Evolutionary conservation across 35 echinoderm and acorn worm genomes (phyloP), one percentile per base, ranked within the genome.

Genomic region (Lytechinus variegatus): DNA sequence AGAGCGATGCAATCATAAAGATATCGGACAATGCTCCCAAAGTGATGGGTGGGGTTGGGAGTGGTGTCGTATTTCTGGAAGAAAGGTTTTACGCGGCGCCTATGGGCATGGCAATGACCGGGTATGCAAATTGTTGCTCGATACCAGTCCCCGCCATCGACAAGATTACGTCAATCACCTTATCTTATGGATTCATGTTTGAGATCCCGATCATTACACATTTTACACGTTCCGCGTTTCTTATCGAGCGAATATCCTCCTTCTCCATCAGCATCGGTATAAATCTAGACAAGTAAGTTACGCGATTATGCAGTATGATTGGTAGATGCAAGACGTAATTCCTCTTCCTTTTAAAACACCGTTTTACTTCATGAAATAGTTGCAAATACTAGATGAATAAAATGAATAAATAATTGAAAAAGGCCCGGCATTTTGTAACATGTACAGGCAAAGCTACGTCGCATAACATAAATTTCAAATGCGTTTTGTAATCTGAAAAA

Each of bases 211-310:
- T 79, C 66, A 24, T 24, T 24, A 24, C 16, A n/a, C 12, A 79
- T 79, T 79, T 79, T 79, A 79, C 66, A 79, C 66, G 66, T 79
- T 79, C 16, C 66, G 66, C 56, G 66, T 79, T 79, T 79, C 66
- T 79, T 79, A 79, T 79, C 21, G 19, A 79, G 66, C 66, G 66
- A 24, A 79, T n/a, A 79, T 79, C 66, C 19, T 79, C 66, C 6
- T 44, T 79, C 16, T 24, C 66, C 66, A 24, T 79, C 66, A 24
- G 19, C 19, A 2, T 24, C 33, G 2, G 33, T 44, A 44, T 44
- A 44, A 44, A 44, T 44, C 33, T 44, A 44, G 33, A 44, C 33
- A 44, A 44, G 33, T 44, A 44, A 44, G 33, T 44, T 2, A 44
- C 33, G 33, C 33, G 33, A 44, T 0, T 44, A 1, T 2, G 2